A percentile compares a stretch with the other conserved stretches of the same genome.
These are phyloP conservation scores for Sternarchorhynchus goeldii DNA, from an alignment of 2,797 vertebrate genomes.

Conservation along the genomic window DNA sequence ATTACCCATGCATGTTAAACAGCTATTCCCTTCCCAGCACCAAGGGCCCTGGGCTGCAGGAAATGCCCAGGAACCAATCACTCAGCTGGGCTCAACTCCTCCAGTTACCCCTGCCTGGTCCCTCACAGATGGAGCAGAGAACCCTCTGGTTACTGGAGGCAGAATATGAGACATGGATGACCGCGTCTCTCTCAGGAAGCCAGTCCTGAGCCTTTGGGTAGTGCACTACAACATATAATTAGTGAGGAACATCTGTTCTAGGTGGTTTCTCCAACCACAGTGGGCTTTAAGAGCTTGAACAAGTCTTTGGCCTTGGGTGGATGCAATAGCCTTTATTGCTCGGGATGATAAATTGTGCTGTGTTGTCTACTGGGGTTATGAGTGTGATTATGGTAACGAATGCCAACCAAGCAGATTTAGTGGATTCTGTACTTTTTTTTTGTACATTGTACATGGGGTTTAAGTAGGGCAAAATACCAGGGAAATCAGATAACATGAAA, in stretches of 20 bases:
- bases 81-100: conserved; percentile 26
- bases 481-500: conserved; percentile 36
- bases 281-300: conserved; percentile 67
- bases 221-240: conserved; percentile 77
- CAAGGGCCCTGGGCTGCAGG: conserved; percentile 38
- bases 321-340: conserved; percentile 46
- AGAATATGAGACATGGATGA: conserved; percentile 71
- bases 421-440: not conserved
- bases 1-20: conserved; percentile 53
- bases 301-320: conserved; percentile 61
- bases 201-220: conserved; percentile 67
- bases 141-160: conserved; percentile 70
- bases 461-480: not conserved
- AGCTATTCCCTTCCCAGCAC: conserved; percentile 39
- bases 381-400: conserved; percentile 44
- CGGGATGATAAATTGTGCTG: conserved; percentile 48
- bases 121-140: conserved; percentile 73
- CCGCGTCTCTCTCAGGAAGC: conserved; percentile 71
- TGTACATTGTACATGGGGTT: not conserved
- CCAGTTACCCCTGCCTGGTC: conserved; percentile 55
- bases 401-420: conserved; percentile 23
- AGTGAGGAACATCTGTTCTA: conserved; percentile 78
- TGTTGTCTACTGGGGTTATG: conserved; percentile 36
- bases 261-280: conserved; percentile 65
- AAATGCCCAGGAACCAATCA: conserved; percentile 26